These are phyloP conservation scores for Buathra laborator DNA, from an alignment of 2,888 invertebrate genomes.

Conservation along the genomic window DNA sequence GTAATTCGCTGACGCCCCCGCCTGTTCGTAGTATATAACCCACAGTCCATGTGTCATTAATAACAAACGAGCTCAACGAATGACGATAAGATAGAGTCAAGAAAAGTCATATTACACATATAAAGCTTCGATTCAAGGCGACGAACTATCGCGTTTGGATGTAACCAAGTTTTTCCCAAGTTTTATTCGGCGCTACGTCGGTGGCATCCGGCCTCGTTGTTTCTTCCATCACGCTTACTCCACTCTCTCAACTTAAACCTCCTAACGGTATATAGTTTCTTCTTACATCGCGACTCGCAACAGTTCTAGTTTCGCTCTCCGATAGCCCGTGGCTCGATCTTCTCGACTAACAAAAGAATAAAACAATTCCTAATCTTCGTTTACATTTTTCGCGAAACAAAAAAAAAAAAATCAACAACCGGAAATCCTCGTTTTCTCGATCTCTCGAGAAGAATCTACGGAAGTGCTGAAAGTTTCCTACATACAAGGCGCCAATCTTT, in stretches of 20 bases:
- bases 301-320: slow-evolving; percentile 15
- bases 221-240: slow-evolving; percentile 7
- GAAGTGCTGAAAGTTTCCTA: neutral
- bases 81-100: slow-evolving; percentile 6
- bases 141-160: neutral
- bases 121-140: neutral
- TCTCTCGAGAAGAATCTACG: neutral
- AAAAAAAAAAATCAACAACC: neutral
- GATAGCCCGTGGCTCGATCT: neutral
- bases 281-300: slow-evolving; percentile 25
- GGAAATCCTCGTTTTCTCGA: neutral
- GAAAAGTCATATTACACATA: slow-evolving; percentile 1
- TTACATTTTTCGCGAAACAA: neutral
- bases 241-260: slow-evolving; percentile 21
- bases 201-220: neutral
- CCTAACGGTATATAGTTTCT: slow-evolving; percentile 57
- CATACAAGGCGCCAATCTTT: neutral
- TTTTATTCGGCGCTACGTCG: neutral
- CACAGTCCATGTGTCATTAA: neutral
- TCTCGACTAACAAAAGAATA: neutral
- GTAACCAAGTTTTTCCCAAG: slow-evolving; percentile 3
- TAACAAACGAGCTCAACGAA: slow-evolving; percentile 8
- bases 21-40: neutral
- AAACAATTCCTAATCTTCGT: neutral
- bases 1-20: neutral